Percentiles rank a stretch among this genome's conserved stretches.
phyloP scores from a whole-genome alignment of 2,888 invertebrate genomes.

The Phasia obesa region DNA sequence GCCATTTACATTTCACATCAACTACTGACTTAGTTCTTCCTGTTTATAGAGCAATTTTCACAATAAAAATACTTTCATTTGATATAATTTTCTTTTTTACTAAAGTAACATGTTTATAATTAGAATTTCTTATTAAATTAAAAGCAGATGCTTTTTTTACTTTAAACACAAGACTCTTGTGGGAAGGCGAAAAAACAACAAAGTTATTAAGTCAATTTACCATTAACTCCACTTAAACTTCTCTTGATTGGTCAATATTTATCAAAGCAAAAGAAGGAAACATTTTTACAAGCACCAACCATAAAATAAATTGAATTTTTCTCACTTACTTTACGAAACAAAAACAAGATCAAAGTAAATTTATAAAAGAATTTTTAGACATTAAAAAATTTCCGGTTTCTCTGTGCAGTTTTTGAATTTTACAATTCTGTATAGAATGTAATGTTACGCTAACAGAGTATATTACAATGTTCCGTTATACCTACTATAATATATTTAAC shows the following conservation, averaged over 20 bases:
- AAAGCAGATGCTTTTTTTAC: conserved; percentile 61
- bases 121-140: conserved; percentile 54
- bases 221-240: conserved; percentile 61
- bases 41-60: conserved; percentile 26
- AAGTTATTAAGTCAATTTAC: conserved; percentile 17
- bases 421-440: background rate
- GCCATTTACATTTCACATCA: conserved; percentile 51
- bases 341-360: conserved; percentile 62
- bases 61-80: conserved; percentile 59
- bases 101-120: conserved; percentile 53
- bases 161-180: background rate
- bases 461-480: background rate
- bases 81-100: conserved; percentile 12
- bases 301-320: conserved; percentile 46
- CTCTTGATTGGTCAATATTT: conserved; percentile 38
- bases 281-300: conserved; percentile 23
- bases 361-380: background rate
- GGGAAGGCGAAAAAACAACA: background rate
- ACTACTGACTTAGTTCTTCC: conserved; percentile 62
- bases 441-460: background rate
- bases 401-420: conserved; percentile 5
- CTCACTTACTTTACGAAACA: conserved; percentile 35
- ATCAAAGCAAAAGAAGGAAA: conserved; percentile 11
- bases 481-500: no score
- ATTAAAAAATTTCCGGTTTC: conserved; percentile 59